Conservation (phyloP, 2,113 vertebrate genomes). For the Erythrocercus mccallii region DNA sequence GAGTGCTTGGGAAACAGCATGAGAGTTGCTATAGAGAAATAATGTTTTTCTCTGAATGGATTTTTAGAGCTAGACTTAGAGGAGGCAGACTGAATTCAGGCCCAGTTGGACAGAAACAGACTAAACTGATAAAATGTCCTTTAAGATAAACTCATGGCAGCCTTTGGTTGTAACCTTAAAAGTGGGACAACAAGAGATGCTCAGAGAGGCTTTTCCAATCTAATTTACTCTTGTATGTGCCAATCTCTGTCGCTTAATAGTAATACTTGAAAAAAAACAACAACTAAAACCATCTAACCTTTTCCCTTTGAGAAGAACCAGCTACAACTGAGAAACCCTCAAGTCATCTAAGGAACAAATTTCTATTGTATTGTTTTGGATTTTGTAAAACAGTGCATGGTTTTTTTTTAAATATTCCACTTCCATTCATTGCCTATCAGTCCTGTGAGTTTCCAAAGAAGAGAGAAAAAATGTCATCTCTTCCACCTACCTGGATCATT, state of each 20-base stretch:
- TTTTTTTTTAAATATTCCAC: background rate
- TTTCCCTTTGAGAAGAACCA: background rate
- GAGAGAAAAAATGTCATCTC: background rate
- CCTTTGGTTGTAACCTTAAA: background rate
- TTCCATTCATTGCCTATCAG: background rate
- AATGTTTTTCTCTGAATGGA: background rate
- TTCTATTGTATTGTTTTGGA: background rate
- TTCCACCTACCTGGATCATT: background rate
- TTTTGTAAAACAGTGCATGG: background rate
- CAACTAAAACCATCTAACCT: background rate
- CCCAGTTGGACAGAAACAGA: background rate
- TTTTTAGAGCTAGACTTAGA: background rate
- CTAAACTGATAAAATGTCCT: background rate
- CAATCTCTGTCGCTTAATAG: background rate
- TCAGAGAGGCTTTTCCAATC: background rate
- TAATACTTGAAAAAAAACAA: background rate
- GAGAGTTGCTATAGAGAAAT: background rate
- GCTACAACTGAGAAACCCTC: background rate
- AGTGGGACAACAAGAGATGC: background rate
- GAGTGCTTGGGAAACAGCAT: background rate
- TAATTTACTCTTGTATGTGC: background rate
- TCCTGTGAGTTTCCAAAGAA: background rate
- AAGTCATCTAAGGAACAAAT: background rate
- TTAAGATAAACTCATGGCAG: background rate
- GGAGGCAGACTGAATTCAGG: background rate